Evolutionary conservation across 1,140 invertebrate species (phyloP).

Genomic region (Temnothorax curvispinosus): DNA sequence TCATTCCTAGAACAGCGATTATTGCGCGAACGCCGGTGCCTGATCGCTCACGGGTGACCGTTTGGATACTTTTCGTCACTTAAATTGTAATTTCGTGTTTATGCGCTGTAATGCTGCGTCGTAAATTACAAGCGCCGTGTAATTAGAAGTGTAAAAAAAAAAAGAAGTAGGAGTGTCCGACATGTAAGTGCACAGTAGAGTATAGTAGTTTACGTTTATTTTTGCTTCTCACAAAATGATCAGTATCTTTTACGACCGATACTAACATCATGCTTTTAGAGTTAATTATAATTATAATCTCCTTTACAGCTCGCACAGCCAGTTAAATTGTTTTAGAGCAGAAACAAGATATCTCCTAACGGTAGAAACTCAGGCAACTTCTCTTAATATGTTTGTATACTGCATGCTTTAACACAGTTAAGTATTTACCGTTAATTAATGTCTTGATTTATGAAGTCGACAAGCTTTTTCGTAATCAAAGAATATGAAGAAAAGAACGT

Average conservation of each 20-base stretch:
- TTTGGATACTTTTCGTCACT: not conserved
- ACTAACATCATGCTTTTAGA: conserved; percentile 38
- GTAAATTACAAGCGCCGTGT: conserved; percentile 6
- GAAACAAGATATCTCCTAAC: not conserved
- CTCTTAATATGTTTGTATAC: not conserved
- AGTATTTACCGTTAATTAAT: not conserved
- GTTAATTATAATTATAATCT: conserved; percentile 42
- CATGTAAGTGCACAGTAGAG: not conserved
- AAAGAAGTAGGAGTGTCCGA: not conserved
- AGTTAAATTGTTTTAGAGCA: not conserved
- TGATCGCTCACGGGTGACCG: conserved; percentile 1
- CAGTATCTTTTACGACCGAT: conserved; percentile 16
- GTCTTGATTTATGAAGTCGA: not conserved
- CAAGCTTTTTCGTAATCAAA: not conserved
- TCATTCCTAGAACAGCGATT: conserved; percentile 29
- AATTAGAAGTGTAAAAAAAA: conserved; percentile 33
- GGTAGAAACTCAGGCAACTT: not conserved
- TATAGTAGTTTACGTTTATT: not conserved
- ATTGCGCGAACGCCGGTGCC: conserved; percentile 1
- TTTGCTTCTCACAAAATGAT: not conserved
- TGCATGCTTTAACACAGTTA: not conserved
- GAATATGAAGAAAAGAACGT: not conserved
- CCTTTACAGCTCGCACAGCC: not conserved
- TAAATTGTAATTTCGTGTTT: conserved; percentile 31
- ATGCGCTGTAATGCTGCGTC: not conserved